These are phyloP conservation scores for Neodon shergylaensis DNA, from an alignment of 2,113 vertebrate genomes.

Conservation along the genomic window DNA sequence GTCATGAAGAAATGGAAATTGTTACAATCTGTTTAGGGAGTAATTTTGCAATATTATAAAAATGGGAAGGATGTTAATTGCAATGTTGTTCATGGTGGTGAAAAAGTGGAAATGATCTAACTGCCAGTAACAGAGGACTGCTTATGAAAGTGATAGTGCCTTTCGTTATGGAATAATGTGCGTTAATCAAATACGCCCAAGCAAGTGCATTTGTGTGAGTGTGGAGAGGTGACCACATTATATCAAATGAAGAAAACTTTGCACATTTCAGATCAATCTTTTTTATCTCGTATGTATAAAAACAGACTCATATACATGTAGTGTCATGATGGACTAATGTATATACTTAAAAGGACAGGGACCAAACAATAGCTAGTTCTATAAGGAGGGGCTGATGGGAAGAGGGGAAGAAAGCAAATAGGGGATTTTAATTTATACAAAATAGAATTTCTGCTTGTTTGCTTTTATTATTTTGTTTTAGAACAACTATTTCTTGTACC, in stretches of 20 bases:
- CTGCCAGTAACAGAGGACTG: background rate
- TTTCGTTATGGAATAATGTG: background rate
- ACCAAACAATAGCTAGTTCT: constrained; percentile 35
- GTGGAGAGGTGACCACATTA: background rate
- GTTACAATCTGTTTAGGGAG: constrained; percentile 42
- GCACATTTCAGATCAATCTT: background rate
- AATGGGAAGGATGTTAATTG: constrained; percentile 42
- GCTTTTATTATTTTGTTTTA: constrained; percentile 51
- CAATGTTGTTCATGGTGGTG: constrained; percentile 15
- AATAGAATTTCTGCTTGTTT: constrained; percentile 6
- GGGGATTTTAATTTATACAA: constrained; percentile 29
- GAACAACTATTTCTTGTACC: background rate
- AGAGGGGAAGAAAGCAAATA: background rate
- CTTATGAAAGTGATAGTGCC: background rate
- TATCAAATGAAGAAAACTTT: background rate
- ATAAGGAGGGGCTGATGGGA: background rate
- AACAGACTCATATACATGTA: background rate
- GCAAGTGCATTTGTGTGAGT: background rate
- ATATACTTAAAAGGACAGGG: background rate
- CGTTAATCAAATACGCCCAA: constrained; percentile 23
- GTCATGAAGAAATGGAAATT: constrained; percentile 33
- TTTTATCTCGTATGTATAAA: background rate
- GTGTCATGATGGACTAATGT: background rate
- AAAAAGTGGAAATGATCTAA: constrained; percentile 46
- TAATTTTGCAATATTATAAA: constrained; percentile 44